Percentiles rank a stretch among this genome's conserved stretches.
Evolutionary conservation across 2,888 invertebrate genomes (phyloP).

Genomic region (Furcula furcula): DNA sequence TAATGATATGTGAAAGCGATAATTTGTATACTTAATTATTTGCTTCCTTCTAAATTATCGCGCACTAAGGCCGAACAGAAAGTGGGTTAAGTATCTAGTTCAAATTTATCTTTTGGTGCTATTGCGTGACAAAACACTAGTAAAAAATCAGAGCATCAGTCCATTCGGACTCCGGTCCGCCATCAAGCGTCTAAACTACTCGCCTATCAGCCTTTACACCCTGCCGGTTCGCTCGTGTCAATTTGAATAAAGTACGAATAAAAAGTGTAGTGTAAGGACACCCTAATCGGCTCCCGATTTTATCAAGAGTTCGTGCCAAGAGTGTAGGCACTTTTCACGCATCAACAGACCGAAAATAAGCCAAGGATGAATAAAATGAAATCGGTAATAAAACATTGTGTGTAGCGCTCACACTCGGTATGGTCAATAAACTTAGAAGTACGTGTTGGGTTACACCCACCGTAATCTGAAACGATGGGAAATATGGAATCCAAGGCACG

Average conservation of each 20-base stretch:
- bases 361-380: conserved; percentile 34
- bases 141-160: conserved; percentile 61
- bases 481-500: background rate
- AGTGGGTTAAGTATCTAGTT: conserved; percentile 29
- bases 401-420: background rate
- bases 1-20: background rate
- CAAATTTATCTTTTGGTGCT: conserved; percentile 44
- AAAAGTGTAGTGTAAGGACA: conserved; percentile 58
- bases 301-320: conserved; percentile 49
- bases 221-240: conserved; percentile 54
- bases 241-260: conserved; percentile 67
- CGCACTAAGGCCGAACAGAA: conserved; percentile 4
- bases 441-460: background rate
- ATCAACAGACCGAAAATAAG: conserved; percentile 39
- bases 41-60: conserved; percentile 7
- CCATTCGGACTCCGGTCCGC: conserved; percentile 40
- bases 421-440: background rate
- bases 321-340: conserved; percentile 53
- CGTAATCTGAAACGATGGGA: background rate
- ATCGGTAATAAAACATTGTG: conserved; percentile 10
- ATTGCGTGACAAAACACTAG: conserved; percentile 69
- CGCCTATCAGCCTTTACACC: conserved; percentile 61
- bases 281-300: conserved; percentile 58
- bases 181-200: conserved; percentile 55
- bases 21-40: conserved; percentile 9